Evolutionary conservation across 2,113 vertebrate genomes (phyloP).

Genomic region (Sorex araneus): DNA sequence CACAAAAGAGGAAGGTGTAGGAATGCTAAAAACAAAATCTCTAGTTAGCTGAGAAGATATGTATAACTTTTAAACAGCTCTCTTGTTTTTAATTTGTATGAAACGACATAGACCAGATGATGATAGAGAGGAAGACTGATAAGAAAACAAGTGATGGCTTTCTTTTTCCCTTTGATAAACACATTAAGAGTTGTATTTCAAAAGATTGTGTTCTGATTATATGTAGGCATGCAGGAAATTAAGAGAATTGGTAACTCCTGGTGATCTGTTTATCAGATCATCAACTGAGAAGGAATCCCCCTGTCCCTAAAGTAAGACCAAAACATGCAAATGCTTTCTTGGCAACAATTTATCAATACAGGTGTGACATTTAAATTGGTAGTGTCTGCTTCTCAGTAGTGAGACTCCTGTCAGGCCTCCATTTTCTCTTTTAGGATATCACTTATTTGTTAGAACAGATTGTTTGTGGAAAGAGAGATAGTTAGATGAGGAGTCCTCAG

Average conservation of each 20-base stretch:
- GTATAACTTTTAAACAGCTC: background rate
- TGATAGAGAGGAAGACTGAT: background rate
- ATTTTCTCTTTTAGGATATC: background rate
- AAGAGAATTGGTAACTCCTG: background rate
- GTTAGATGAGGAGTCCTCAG: background rate
- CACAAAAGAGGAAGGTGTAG: conserved; percentile 22
- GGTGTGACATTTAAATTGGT: background rate
- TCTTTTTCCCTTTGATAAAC: background rate
- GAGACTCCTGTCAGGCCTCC: background rate
- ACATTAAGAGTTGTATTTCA: background rate
- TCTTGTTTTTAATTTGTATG: background rate
- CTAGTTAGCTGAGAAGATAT: conserved; percentile 72
- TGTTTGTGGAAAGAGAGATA: background rate
- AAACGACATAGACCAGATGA: background rate
- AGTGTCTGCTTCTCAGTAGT: background rate
- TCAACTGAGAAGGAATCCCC: background rate
- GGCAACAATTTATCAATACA: background rate
- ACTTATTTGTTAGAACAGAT: background rate
- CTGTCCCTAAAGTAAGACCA: background rate
- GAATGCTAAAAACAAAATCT: conserved; percentile 42
- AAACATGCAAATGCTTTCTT: conserved; percentile 7
- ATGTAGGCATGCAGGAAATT: background rate
- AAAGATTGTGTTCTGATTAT: conserved; percentile 36
- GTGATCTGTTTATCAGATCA: conserved; percentile 15
- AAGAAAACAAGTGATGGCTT: conserved; percentile 6